These are phyloP conservation scores for Strigamia maritima DNA, from an alignment of 2,888 invertebrate species.

Conservation along the genomic window DNA sequence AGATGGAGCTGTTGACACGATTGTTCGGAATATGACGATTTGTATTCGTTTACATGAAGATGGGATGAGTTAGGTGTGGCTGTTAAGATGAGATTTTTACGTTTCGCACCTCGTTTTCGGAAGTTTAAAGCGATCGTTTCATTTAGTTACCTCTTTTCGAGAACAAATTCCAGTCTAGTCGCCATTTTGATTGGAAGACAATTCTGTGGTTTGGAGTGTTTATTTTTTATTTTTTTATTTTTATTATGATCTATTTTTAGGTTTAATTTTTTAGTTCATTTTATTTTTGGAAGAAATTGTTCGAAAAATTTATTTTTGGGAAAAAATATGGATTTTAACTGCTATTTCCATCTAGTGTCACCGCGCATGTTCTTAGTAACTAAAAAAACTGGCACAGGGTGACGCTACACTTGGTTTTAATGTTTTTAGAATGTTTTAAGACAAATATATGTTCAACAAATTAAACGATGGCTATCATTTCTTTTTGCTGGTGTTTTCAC, in stretches of 20 bases:
- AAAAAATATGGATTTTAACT: no score
- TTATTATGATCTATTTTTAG: neutral
- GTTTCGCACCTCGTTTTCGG: neutral
- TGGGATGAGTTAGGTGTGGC: neutral
- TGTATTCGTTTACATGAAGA: neutral
- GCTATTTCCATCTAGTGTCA: no score
- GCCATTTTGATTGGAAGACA: constrained; percentile 15
- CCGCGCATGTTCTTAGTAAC: no score
- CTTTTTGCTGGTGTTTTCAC: no score
- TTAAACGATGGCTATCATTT: no score
- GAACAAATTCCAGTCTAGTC: neutral
- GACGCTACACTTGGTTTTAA: no score
- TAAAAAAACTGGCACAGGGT: no score
- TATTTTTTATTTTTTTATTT: neutral
- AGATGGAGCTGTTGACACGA: neutral
- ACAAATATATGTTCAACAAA: no score
- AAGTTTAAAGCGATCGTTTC: neutral
- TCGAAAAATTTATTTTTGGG: no score
- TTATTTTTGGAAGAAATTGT: neutral
- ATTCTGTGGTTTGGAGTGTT: neutral
- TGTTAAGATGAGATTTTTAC: neutral
- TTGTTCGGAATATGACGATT: neutral
- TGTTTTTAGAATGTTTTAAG: no score
- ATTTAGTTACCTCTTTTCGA: neutral
- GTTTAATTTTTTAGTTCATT: neutral